These are phyloP conservation scores for Sabatieria punctata DNA, from an alignment of 2,888 invertebrate species.

Conservation along the genomic window DNA sequence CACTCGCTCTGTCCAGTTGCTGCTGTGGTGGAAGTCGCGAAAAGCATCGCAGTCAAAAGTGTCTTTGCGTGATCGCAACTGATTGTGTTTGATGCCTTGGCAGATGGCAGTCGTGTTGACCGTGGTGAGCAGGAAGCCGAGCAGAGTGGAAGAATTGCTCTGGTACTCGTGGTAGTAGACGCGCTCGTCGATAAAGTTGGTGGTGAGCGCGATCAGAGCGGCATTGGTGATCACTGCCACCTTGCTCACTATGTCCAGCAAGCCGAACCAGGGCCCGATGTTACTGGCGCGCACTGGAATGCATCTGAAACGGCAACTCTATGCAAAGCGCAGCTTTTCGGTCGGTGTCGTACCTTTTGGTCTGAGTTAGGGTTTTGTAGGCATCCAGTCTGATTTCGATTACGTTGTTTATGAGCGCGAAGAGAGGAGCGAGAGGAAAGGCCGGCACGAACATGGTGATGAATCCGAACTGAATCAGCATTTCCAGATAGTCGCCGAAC, in stretches of 20 bases:
- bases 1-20: no score
- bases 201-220: slow-evolving; percentile 87
- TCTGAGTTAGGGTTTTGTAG: slow-evolving; percentile 65
- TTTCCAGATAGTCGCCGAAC: slow-evolving; percentile 86
- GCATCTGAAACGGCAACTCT: no score
- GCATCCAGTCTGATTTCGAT: slow-evolving; percentile 86
- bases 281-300: slow-evolving; percentile 8
- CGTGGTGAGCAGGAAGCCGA: neutral
- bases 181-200: slow-evolving; percentile 80
- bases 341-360: no score
- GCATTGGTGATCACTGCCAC: slow-evolving; percentile 82
- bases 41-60: no score
- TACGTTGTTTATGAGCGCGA: slow-evolving; percentile 79
- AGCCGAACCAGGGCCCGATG: slow-evolving; percentile 45
- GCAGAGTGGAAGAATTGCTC: neutral
- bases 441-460: slow-evolving; percentile 90
- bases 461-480: slow-evolving; percentile 89
- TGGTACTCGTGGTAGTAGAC: slow-evolving; percentile 45
- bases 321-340: no score
- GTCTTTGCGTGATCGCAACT: no score
- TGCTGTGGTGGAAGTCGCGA: no score
- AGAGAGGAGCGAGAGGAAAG: slow-evolving; percentile 73
- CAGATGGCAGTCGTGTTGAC: neutral
- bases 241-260: slow-evolving; percentile 74
- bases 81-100: no score